Evolutionary conservation across 1,140 invertebrate genomes (phyloP).

Genomic region (Capitella teleta): DNA sequence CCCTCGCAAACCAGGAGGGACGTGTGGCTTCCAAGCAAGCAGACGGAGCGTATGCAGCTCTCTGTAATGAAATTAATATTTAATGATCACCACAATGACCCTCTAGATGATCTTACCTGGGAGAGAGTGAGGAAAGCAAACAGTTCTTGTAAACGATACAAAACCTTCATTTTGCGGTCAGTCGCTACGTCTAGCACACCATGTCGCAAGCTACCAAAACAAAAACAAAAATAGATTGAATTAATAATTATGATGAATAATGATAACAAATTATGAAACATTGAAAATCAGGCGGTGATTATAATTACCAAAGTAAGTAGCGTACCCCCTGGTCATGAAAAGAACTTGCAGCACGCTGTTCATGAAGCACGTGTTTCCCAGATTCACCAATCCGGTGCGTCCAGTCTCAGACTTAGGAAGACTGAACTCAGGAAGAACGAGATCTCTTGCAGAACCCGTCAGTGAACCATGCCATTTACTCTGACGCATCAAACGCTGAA

Average conservation of each 20-base stretch:
- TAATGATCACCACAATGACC: neutral
- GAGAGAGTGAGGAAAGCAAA: constrained; percentile 64
- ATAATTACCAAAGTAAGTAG: too few relatives aligned
- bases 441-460: constrained; percentile 11
- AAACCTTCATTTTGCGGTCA: constrained; percentile 42
- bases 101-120: constrained; percentile 25
- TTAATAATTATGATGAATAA: too few relatives aligned
- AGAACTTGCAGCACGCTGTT: constrained; percentile 50
- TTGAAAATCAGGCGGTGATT: too few relatives aligned
- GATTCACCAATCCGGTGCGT: constrained; percentile 58
- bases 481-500: constrained; percentile 18
- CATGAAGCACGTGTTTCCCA: constrained; percentile 44
- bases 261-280: too few relatives aligned
- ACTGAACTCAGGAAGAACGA: constrained; percentile 10
- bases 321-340: too few relatives aligned
- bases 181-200: constrained; percentile 47
- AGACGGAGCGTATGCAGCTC: constrained; percentile 51
- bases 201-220: constrained; percentile 49
- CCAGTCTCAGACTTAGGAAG: constrained; percentile 26
- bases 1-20: constrained; percentile 61
- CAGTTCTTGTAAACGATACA: constrained; percentile 58
- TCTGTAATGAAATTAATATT: constrained; percentile 16
- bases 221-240: too few relatives aligned
- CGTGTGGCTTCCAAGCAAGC: constrained; percentile 55
- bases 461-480: constrained; percentile 19